Percentiles rank a stretch among this genome's conserved stretches.
These are phyloP conservation scores for Coelopa pilipes DNA, from an alignment of 2,888 invertebrate species.

Conservation along the genomic window DNA sequence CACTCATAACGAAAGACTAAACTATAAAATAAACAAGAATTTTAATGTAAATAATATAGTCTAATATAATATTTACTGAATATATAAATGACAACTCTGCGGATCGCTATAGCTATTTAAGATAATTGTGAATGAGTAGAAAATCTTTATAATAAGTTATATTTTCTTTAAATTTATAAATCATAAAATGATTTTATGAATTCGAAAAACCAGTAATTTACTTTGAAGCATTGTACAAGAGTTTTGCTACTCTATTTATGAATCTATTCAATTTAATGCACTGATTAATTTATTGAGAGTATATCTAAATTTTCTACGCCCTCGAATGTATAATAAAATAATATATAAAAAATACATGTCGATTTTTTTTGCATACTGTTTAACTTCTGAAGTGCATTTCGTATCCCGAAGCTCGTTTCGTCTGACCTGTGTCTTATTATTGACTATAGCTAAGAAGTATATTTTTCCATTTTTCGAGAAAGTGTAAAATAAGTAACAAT, in stretches of 20 bases:
- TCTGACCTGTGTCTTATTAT: too few species aligned
- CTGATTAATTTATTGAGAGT: neutral
- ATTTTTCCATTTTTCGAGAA: too few species aligned
- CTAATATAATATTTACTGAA: constrained; percentile 10
- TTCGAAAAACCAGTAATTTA: too few species aligned
- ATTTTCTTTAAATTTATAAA: neutral
- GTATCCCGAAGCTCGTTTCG: too few species aligned
- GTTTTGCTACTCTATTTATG: neutral
- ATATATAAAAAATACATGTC: too few species aligned
- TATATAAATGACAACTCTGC: constrained; percentile 10
- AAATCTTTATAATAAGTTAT: constrained; percentile 13
- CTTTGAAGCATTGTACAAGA: neutral
- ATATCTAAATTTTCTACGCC: too few species aligned
- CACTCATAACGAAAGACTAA: constrained; percentile 36
- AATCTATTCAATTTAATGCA: neutral
- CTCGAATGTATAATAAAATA: too few species aligned
- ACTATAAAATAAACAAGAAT: constrained; percentile 25
- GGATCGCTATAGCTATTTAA: constrained; percentile 26
- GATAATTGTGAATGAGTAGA: constrained; percentile 20
- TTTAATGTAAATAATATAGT: constrained; percentile 30
- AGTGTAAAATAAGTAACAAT: too few species aligned
- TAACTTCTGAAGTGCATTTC: too few species aligned
- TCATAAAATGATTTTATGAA: too few species aligned
- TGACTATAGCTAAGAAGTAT: too few species aligned
- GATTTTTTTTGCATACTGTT: too few species aligned